A percentile compares a stretch with the other conserved stretches of the same genome.
phyloP scores from a whole-genome alignment of 2,113 vertebrate species.

The Scartelaos histophorus region DNA sequence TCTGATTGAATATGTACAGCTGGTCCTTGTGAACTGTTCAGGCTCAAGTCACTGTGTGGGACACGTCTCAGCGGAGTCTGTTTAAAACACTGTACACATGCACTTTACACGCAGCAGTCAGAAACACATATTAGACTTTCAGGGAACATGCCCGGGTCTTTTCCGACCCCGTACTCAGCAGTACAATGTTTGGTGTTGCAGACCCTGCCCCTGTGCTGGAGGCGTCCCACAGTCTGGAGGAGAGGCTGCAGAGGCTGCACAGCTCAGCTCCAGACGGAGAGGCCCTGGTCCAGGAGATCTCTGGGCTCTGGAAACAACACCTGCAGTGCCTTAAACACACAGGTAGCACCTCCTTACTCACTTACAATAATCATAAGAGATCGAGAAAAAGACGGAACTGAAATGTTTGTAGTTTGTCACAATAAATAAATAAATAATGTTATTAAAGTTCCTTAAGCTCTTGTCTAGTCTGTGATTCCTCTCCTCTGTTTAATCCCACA shows the following conservation, averaged over 20 bases:
- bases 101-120: constrained; percentile 50
- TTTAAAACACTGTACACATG: constrained; percentile 58
- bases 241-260: constrained; percentile 86
- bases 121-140: constrained; percentile 56
- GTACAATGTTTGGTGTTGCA: constrained; percentile 48
- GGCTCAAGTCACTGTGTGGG: constrained; percentile 70
- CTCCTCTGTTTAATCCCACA: constrained; percentile 39
- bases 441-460: not conserved
- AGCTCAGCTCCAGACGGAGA: constrained; percentile 76
- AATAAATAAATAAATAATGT: not conserved
- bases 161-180: not conserved
- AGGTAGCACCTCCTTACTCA: constrained; percentile 70
- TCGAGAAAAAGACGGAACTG: not conserved
- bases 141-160: constrained; percentile 38
- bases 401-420: too few species aligned
- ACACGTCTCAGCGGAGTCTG: constrained; percentile 62
- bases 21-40: constrained; percentile 69
- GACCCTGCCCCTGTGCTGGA: constrained; percentile 88
- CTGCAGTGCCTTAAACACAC: constrained; percentile 78
- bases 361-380: not conserved
- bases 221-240: constrained; percentile 85
- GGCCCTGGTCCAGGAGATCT: constrained; percentile 78
- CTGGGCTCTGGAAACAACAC: constrained; percentile 84
- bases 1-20: constrained; percentile 52
- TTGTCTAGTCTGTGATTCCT: not conserved